Percentiles rank a stretch among this genome's conserved stretches.
Conservation (phyloP, 2,888 invertebrate species). For the Trichogramma evanescens region DNA sequence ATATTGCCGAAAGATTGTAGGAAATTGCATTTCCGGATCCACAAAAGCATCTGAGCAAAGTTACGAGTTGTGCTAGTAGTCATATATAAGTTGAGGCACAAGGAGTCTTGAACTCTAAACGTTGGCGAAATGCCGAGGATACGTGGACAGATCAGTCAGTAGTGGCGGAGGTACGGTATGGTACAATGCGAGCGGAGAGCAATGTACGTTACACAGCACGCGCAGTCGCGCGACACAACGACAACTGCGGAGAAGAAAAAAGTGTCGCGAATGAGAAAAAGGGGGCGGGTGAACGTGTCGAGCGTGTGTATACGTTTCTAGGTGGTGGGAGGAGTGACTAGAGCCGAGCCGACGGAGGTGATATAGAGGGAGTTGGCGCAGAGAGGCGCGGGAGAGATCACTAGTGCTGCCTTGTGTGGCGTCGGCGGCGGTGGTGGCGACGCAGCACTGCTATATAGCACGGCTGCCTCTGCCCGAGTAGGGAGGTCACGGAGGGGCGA, state of each 20-base stretch:
- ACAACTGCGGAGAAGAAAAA: slow-evolving; percentile 17
- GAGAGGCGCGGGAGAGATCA: background rate
- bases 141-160: background rate
- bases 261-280: slow-evolving; percentile 26
- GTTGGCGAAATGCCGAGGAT: background rate
- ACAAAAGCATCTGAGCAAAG: no score
- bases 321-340: slow-evolving; percentile 25
- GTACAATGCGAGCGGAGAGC: no score
- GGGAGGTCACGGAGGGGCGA: no score
- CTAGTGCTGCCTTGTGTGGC: no score
- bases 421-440: no score
- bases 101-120: no score
- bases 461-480: no score
- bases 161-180: background rate
- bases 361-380: slow-evolving; percentile 11
- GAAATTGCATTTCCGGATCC: no score
- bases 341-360: slow-evolving; percentile 7
- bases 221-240: slow-evolving; percentile 12
- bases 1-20: no score
- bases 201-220: background rate
- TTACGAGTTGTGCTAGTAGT: no score
- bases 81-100: no score
- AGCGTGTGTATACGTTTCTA: background rate
- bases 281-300: slow-evolving; percentile 24
- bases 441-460: no score